Evolutionary conservation across 1,140 invertebrate genomes (phyloP).

Genomic region (Penaeus vannamei): DNA sequence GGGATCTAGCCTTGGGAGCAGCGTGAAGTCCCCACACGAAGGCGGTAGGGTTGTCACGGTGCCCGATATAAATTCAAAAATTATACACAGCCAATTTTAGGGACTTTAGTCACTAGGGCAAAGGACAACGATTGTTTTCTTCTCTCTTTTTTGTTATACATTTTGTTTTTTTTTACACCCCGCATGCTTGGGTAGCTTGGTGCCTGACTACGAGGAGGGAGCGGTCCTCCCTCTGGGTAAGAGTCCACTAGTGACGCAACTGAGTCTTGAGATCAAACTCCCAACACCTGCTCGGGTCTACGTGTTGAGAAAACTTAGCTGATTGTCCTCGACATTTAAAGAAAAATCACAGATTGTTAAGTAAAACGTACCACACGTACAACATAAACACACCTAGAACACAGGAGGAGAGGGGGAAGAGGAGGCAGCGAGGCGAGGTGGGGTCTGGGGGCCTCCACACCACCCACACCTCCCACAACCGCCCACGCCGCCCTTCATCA

Average conservation of each 20-base stretch:
- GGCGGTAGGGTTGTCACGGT: background rate
- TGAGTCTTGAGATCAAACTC: constrained; percentile 44
- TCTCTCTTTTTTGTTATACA: too few relatives aligned
- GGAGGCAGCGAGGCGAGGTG: background rate
- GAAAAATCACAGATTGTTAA: constrained; percentile 63
- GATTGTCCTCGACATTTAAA: constrained; percentile 56
- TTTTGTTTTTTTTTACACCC: constrained; percentile 7
- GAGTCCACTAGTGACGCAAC: constrained; percentile 32
- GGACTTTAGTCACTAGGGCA: constrained; percentile 16
- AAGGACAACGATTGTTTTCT: constrained; percentile 9
- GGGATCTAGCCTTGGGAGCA: background rate
- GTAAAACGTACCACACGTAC: constrained; percentile 52
- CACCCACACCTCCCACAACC: constrained; percentile 4
- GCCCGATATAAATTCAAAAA: background rate
- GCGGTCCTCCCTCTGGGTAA: background rate
- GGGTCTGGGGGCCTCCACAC: background rate
- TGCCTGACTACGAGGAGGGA: constrained; percentile 1
- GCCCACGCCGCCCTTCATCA: background rate
- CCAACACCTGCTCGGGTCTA: constrained; percentile 16
- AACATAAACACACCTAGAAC: constrained; percentile 41
- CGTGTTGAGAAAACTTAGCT: constrained; percentile 44
- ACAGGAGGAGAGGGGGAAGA: background rate
- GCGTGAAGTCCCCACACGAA: too few relatives aligned
- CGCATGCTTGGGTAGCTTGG: constrained; percentile 33
- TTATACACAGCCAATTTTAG: constrained; percentile 34